Percentiles rank a stretch among this genome's conserved stretches.
These are phyloP conservation scores for Euproctis similis DNA, from an alignment of 2,888 invertebrate genomes.

Conservation along the genomic window DNA sequence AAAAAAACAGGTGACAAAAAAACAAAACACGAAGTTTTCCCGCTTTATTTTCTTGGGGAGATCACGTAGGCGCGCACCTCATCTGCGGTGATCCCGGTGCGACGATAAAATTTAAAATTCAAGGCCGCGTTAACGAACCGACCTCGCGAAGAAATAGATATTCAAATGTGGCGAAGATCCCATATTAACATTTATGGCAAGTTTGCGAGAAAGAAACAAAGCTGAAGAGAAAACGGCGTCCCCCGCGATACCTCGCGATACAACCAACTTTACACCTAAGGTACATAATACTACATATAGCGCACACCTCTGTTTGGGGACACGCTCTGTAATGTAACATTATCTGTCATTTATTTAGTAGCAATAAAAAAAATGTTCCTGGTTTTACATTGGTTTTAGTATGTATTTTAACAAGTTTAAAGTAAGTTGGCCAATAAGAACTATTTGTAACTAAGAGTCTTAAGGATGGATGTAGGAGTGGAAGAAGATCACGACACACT, in stretches of 20 bases:
- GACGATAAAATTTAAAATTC: slow-evolving; percentile 76
- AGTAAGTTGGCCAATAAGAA: no score
- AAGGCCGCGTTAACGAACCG: slow-evolving; percentile 76
- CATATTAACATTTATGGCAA: slow-evolving; percentile 77
- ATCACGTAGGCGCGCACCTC: slow-evolving; percentile 73
- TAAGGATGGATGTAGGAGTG: no score
- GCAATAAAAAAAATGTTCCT: no score
- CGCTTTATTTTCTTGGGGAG: slow-evolving; percentile 64
- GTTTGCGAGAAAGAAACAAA: slow-evolving; percentile 74
- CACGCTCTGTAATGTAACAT: slow-evolving; percentile 42
- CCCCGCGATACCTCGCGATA: slow-evolving; percentile 31
- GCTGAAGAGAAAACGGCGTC: slow-evolving; percentile 43
- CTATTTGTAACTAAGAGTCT: no score
- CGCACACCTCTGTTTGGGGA: slow-evolving; percentile 23
- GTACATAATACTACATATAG: slow-evolving; percentile 6
- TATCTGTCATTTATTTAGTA: no score
- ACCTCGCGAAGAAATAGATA: slow-evolving; percentile 75
- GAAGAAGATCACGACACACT: no score
- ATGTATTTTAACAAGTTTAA: no score
- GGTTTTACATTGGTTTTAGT: no score
- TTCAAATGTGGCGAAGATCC: slow-evolving; percentile 75
- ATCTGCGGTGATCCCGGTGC: slow-evolving; percentile 64
- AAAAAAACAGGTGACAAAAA: slow-evolving; percentile 56
- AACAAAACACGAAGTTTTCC: slow-evolving; percentile 48
- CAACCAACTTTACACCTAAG: slow-evolving; percentile 17